A percentile compares a stretch with the other conserved stretches of the same genome.
Conservation (phyloP, 2,888 invertebrate genomes). For the Andrena fulva region DNA sequence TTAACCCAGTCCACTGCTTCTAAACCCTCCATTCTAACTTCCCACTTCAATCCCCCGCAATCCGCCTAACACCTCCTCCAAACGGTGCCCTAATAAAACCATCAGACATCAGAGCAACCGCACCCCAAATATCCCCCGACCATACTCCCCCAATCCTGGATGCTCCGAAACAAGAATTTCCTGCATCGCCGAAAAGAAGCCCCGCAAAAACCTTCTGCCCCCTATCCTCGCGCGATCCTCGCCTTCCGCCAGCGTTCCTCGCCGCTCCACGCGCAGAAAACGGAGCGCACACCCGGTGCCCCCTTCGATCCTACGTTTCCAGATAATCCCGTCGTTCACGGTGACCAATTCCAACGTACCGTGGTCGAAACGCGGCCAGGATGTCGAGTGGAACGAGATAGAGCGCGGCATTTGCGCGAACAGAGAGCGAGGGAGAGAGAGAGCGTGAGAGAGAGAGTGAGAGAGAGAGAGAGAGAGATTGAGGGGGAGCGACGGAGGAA, state of each 20-base stretch:
- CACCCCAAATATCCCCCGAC: not conserved
- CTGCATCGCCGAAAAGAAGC: not conserved
- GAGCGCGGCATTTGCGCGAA: slow-evolving; percentile 63
- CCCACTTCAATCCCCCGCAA: too few relatives aligned
- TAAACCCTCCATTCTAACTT: too few relatives aligned
- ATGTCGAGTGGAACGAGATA: slow-evolving; percentile 62
- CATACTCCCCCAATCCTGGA: not conserved
- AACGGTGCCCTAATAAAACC: too few relatives aligned
- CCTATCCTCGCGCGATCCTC: not conserved
- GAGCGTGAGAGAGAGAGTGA: not conserved
- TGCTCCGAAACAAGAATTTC: not conserved
- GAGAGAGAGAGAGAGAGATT: not conserved
- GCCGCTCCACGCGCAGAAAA: not conserved
- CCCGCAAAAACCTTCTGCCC: not conserved
- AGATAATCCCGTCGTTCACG: slow-evolving; percentile 41
- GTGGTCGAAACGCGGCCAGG: slow-evolving; percentile 47
- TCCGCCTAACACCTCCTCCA: too few relatives aligned
- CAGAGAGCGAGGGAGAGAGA: slow-evolving; percentile 1
- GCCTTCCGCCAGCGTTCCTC: not conserved
- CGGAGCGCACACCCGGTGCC: not conserved
- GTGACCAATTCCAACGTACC: slow-evolving; percentile 49
- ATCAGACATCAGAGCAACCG: not conserved
- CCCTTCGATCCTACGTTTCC: not conserved
- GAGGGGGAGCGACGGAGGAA: slow-evolving; percentile 24
- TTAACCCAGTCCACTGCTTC: too few relatives aligned